Conservation (phyloP, 2,888 invertebrate genomes). For the Pyrrhosoma nymphula region DNA sequence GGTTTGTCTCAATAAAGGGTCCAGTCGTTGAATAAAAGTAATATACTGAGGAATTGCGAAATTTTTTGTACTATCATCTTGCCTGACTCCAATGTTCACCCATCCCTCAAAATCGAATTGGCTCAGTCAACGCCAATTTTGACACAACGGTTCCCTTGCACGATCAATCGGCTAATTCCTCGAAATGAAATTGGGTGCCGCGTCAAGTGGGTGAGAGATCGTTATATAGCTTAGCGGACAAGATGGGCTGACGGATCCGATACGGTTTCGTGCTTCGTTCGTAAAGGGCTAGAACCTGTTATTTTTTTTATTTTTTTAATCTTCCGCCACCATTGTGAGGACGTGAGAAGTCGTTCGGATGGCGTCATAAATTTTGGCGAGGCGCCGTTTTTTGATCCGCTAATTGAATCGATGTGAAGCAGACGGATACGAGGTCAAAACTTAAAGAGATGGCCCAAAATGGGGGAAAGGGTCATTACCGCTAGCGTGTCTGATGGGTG, state of each 20-base stretch:
- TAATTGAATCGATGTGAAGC: constrained; percentile 7
- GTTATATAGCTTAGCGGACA: not conserved
- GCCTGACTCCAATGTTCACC: not conserved
- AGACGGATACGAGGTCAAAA: not conserved
- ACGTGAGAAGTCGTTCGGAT: not conserved
- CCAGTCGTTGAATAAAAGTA: no score
- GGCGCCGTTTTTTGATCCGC: constrained; percentile 4
- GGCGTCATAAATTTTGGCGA: constrained; percentile 5
- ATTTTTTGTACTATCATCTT: no score
- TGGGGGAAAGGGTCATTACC: not conserved
- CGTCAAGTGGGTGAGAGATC: not conserved
- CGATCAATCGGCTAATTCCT: not conserved
- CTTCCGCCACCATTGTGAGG: not conserved
- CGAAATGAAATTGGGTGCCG: not conserved
- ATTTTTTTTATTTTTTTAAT: not conserved
- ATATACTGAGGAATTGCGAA: no score
- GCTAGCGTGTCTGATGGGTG: not conserved
- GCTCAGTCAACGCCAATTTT: not conserved
- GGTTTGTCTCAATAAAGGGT: no score
- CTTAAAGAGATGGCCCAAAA: not conserved
- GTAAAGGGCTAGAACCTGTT: not conserved
- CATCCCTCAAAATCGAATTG: not conserved
- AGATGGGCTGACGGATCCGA: not conserved
- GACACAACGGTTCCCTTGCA: not conserved
- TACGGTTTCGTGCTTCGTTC: not conserved